Conservation (phyloP, 2,797 vertebrate species). For the Myiotriccus ornatus region DNA sequence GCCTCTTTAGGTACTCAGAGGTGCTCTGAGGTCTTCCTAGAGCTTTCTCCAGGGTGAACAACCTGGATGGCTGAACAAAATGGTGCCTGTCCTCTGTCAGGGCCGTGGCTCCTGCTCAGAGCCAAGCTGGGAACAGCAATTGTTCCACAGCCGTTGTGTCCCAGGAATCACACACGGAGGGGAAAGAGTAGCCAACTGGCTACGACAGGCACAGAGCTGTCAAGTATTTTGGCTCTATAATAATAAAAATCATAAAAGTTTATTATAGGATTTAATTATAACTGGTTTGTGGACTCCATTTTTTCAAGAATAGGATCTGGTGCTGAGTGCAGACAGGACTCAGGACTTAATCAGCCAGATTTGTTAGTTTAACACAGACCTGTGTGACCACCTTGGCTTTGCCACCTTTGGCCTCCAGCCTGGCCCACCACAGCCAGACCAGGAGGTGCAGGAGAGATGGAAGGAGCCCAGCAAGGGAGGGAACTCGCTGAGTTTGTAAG, state of each 20-base stretch:
- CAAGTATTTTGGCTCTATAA: background rate
- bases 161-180: background rate
- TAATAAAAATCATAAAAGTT: conserved; percentile 1
- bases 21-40: background rate
- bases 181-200: background rate
- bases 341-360: background rate
- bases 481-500: background rate
- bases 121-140: background rate
- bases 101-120: rapidly evolving
- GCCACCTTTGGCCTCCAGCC: background rate
- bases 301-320: background rate
- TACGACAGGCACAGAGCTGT: background rate
- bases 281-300: background rate
- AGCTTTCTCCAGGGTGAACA: background rate
- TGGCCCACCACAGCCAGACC: rapidly evolving
- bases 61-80: background rate
- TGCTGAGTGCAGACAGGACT: background rate
- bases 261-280: background rate
- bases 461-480: background rate
- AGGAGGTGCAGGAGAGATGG: background rate
- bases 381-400: background rate
- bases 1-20: background rate
- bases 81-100: background rate
- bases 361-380: background rate
- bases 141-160: background rate